Conservation (phyloP, 2,113 vertebrate genomes). For the Taurulus bubalis region DNA sequence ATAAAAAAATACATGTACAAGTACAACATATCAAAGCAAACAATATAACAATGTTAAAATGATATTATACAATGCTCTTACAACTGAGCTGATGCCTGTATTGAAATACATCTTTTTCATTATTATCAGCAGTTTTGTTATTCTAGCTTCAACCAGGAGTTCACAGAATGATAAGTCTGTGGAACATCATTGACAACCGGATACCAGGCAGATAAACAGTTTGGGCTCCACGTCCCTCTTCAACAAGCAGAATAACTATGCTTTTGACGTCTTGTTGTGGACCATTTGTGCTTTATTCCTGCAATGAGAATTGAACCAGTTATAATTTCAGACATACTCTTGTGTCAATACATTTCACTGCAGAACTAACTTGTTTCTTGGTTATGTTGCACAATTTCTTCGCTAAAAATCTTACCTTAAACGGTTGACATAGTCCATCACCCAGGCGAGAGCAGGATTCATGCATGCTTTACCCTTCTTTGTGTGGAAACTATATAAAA, state of each 20-base stretch:
- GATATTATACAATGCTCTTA: conserved; percentile 13
- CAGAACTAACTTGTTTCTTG: background rate
- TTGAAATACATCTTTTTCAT: background rate
- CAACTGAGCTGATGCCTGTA: conserved; percentile 27
- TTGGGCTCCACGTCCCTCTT: background rate
- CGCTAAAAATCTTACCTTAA: conserved; percentile 58
- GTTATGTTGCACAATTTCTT: background rate
- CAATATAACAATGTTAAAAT: conserved; percentile 7
- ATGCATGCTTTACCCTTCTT: conserved; percentile 49
- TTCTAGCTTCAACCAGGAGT: background rate
- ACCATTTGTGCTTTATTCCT: conserved; percentile 50
- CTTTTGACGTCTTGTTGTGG: conserved; percentile 36
- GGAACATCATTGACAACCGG: background rate
- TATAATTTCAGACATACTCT: background rate
- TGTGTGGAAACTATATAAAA: conserved; percentile 74
- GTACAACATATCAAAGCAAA: background rate
- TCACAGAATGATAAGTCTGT: background rate
- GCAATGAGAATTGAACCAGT: conserved; percentile 22
- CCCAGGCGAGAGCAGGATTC: conserved; percentile 71
- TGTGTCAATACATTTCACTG: background rate
- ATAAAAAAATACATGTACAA: background rate
- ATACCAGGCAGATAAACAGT: background rate
- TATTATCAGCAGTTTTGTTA: background rate
- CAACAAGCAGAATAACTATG: background rate
- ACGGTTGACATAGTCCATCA: conserved; percentile 56